These are phyloP conservation scores for Lepisosteus osseus DNA, from an alignment of 2,113 vertebrate genomes.

Conservation along the genomic window DNA sequence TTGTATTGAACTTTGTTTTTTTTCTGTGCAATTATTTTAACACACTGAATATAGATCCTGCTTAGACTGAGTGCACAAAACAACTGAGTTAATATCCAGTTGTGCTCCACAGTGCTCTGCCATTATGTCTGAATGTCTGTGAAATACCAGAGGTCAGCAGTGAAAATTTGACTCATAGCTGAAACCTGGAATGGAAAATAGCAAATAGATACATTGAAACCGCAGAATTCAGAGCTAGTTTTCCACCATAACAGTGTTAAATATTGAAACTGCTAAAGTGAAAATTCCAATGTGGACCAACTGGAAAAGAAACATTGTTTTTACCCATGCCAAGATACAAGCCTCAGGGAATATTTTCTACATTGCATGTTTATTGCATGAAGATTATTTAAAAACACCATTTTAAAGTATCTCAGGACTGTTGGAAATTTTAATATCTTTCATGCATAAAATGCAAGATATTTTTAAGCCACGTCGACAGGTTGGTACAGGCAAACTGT, in stretches of 20 bases:
- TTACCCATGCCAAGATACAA: conserved; percentile 31
- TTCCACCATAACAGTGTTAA: conserved; percentile 39
- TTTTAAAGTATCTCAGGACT: conserved; percentile 10
- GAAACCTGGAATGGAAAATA: too few species aligned
- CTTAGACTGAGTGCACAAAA: too few species aligned
- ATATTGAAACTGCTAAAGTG: conserved; percentile 35
- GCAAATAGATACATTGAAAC: too few species aligned
- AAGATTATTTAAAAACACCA: conserved; percentile 13
- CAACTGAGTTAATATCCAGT: too few species aligned
- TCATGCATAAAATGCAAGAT: conserved; percentile 28
- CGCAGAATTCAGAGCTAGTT: conserved; percentile 14
- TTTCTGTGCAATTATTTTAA: too few species aligned
- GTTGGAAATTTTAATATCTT: conserved; percentile 28
- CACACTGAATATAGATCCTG: too few species aligned
- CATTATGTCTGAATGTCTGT: background rate
- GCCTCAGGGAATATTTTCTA: conserved; percentile 32
- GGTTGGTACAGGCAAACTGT: conserved; percentile 51
- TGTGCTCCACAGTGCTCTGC: background rate
- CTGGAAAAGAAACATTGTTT: conserved; percentile 44
- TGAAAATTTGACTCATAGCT: too few species aligned
- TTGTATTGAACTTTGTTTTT: too few species aligned
- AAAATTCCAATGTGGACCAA: conserved; percentile 21
- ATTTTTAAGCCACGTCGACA: conserved; percentile 33
- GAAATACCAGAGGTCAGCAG: too few species aligned
- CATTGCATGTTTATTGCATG: conserved; percentile 39